Evolutionary conservation across 1,140 invertebrate species (phyloP).

Genomic region (Sarcophaga peregrina): DNA sequence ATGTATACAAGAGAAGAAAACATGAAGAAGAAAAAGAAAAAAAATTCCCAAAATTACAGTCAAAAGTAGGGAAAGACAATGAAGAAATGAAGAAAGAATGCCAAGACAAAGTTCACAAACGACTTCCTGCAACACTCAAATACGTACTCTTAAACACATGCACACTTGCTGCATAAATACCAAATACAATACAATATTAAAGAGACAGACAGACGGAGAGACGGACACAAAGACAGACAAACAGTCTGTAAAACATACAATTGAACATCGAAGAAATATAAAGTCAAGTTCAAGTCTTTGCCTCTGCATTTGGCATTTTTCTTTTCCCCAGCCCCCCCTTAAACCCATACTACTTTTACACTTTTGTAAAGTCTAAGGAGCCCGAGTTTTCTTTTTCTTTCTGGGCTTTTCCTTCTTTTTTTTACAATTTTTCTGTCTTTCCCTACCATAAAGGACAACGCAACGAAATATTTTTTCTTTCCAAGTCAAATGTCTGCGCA

Average conservation of each 20-base stretch:
- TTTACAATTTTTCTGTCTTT: not conserved
- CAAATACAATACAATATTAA: not conserved
- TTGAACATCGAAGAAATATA: too few species aligned
- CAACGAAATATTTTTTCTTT: not conserved
- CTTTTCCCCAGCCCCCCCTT: not conserved
- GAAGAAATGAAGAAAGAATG: too few species aligned
- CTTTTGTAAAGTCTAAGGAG: too few species aligned
- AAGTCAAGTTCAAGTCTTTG: conserved; percentile 19
- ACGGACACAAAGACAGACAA: not conserved
- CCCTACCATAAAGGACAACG: not conserved
- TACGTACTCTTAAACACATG: conserved; percentile 22
- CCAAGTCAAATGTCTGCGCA: not conserved
- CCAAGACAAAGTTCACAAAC: conserved; percentile 45
- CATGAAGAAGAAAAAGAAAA: not conserved
- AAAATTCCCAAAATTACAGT: too few species aligned
- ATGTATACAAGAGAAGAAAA: not conserved
- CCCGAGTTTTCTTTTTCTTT: too few species aligned
- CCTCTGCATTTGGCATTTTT: not conserved
- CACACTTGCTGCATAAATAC: not conserved
- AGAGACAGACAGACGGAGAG: not conserved
- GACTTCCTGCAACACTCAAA: conserved; percentile 38
- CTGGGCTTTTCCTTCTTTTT: not conserved
- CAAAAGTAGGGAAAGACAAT: too few species aligned
- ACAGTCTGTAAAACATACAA: not conserved
- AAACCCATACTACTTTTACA: too few species aligned